Evolutionary conservation across 2,113 vertebrate genomes (phyloP).

Genomic region (Cyanistes caeruleus): DNA sequence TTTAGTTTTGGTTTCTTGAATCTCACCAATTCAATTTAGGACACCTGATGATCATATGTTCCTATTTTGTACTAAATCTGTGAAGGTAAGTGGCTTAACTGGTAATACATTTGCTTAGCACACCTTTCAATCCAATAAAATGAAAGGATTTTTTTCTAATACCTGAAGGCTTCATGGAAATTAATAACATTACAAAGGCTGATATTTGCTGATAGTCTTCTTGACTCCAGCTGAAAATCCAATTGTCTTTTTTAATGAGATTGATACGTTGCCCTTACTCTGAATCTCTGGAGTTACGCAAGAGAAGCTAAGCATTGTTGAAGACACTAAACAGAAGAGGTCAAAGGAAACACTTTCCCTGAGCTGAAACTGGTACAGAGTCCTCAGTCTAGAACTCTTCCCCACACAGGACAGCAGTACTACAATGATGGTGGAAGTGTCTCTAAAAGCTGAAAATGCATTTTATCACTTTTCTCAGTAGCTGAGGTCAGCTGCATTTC

Average conservation of each 20-base stretch:
- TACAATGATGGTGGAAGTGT: not conserved
- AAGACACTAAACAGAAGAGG: not conserved
- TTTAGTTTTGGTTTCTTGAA: not conserved
- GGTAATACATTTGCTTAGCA: not conserved
- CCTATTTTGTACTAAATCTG: not conserved
- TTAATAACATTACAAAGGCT: not conserved
- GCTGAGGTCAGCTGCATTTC: not conserved
- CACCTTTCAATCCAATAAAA: not conserved
- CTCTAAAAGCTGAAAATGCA: not conserved
- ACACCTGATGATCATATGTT: not conserved
- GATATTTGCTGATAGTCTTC: not conserved
- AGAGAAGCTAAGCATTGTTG: not conserved
- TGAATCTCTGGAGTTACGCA: not conserved
- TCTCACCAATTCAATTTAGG: not conserved
- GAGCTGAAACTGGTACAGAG: not conserved
- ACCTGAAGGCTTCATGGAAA: not conserved
- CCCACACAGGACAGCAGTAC: accelerated
- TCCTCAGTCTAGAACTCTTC: not conserved
- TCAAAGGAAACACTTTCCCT: not conserved
- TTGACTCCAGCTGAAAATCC: not conserved
- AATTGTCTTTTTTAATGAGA: not conserved
- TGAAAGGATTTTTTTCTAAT: not conserved
- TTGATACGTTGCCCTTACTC: not conserved
- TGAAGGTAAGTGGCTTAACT: not conserved
- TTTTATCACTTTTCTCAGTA: not conserved